phyloP scores from a whole-genome alignment of 2,888 invertebrate species.

The Epsilonema sp. region DNA sequence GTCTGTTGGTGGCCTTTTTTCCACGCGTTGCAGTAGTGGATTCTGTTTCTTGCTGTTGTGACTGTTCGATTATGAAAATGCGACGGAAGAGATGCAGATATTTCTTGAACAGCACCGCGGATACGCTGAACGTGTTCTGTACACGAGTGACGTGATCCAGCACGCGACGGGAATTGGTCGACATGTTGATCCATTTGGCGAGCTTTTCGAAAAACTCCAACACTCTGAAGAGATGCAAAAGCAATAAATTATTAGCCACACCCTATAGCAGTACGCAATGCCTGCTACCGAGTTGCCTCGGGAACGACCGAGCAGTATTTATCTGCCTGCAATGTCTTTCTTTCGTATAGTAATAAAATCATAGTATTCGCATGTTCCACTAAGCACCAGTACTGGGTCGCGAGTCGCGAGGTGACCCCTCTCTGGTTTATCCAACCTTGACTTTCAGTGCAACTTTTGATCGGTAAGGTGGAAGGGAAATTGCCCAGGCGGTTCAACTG shows the following conservation, averaged over 20 bases:
- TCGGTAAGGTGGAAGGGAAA: too few species aligned
- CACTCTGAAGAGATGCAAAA: slow-evolving; percentile 41
- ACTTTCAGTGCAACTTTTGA: too few species aligned
- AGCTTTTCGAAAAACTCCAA: slow-evolving; percentile 84
- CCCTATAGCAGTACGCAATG: too few species aligned
- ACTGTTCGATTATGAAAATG: slow-evolving; percentile 46
- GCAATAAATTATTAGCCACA: background rate
- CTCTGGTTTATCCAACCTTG: too few species aligned
- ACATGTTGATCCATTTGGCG: slow-evolving; percentile 85
- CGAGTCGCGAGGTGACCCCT: too few species aligned
- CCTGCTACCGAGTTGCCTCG: too few species aligned
- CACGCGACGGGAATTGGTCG: slow-evolving; percentile 60
- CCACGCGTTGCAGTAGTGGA: slow-evolving; percentile 40
- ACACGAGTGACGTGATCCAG: slow-evolving; percentile 52
- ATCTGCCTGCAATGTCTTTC: too few species aligned
- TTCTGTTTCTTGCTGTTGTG: slow-evolving; percentile 39
- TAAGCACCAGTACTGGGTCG: too few species aligned
- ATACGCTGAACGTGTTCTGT: slow-evolving; percentile 75
- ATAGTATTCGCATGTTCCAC: too few species aligned
- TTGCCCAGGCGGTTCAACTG: too few species aligned
- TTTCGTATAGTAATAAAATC: too few species aligned
- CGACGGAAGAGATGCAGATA: slow-evolving; percentile 67
- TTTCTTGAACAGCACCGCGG: slow-evolving; percentile 76
- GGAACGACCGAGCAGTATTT: too few species aligned
- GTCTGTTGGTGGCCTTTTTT: slow-evolving; percentile 41